Evolutionary conservation across 1,140 invertebrate genomes (phyloP), one percentile per base, ranked within the genome.

Genomic region (Drosophila carrolli): DNA sequence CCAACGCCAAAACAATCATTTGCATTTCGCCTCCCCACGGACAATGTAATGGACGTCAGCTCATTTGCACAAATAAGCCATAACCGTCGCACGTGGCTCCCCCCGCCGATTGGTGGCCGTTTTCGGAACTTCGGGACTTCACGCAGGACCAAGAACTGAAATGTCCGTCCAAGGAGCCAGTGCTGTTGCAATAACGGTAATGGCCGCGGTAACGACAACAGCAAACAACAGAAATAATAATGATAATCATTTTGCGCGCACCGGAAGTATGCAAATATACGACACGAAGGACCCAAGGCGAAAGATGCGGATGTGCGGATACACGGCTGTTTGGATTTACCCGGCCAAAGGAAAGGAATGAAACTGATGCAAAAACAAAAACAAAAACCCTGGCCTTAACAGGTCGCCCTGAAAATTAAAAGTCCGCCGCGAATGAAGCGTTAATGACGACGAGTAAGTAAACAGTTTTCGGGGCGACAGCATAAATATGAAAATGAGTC

Each of bases 161-260:
- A 35, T 32, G 38, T 55, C 35, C 19, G 14, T 68, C 19, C 56
- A 14, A 60, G 55, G 35, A 35, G 57, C 19, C 27, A 19, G 74
- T 78, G 79, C 68, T 65, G 79, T 57, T 83, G 80, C 80, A 83
- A 88, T 88, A 88, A 88, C 80, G 76, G 76, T 88, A 89, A 86
- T 86, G 75, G 78, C 62, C 63, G 81, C 83, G 83, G 85, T 86
- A 88, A 86, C 84, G 82, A 85, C 83, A 68, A 72, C 79, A 72
- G 82, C 81, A 86, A 86, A 83, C 83, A 88, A 79, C 83, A 83
- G 81, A 88, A 83, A 88, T 89, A 88, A 88, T 88, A 88, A 88
- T 88, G 83, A 88, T 88, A 89, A 88, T 88, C 83, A 88, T 88
- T 89, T 89, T 67, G 84, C 83, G 83, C 76, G 86, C 73, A 75